Base-by-base conservation (phyloP, 2,113 vertebrate genomes). In the Sphaerodactylus townsendi region DNA sequence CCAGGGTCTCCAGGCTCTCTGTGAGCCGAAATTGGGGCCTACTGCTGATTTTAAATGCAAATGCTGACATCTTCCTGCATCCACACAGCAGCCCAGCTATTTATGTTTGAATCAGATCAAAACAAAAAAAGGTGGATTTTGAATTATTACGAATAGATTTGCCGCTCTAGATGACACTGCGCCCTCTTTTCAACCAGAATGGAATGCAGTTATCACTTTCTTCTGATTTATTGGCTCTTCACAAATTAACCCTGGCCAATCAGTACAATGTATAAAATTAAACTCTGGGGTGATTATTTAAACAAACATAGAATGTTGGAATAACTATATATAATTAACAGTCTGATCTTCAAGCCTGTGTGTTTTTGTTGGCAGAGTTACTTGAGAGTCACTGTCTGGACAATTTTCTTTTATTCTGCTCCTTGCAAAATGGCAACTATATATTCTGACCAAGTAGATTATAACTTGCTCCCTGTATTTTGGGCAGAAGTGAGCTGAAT, bases 401-500 rank as follows among this genome's bases (percentile, higher is more conserved):
- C 37, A 35, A 69, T 44, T 84, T 69, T 77, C 35, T 77, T 70
- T 68, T 69, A 71, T 69, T 62, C 25, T 62, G 25, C 44, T 30
- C 50, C 75, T 33, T 59, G 75, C 44, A 78, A 84, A 77, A 84
- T 84, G 46, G 65, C 7, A 33, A 9, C 65, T 37, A 44, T 33
- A 48, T 68, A 59, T 68, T 53, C 33, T 81, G 53, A 33, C 66
- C 50, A 46, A 84, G 69, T 39, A 44, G 53, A 46, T 62, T 77
- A 39, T 70, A 66, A 69, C 6, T n/a, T 46, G 19, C 64, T 46
- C 46, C 30, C 82, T 35, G 75, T 86, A 65, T 83, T 89, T 41
- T 77, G 82, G 15, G n/a, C 17, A 4, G 28, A 85, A 87, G 86
- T 1, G 1, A 1, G 8, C 69, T 92, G 87, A 85, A 86, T 64